Percentiles rank a stretch among this genome's conserved stretches.
Conservation (phyloP, 2,797 vertebrate genomes). For the Tenualosa thibaudeaui region DNA sequence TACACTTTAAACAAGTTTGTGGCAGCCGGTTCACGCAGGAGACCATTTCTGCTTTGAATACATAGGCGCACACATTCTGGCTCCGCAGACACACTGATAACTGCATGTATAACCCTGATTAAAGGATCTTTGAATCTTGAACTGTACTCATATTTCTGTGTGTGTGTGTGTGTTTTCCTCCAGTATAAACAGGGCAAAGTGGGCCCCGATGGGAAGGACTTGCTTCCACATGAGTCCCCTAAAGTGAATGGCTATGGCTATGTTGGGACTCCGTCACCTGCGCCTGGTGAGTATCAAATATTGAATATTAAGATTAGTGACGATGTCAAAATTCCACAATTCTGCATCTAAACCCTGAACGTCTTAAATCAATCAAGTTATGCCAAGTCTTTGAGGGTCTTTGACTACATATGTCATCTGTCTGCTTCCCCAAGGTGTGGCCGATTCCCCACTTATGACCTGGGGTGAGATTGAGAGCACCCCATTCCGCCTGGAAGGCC, state of each 20-base stretch:
- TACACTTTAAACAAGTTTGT: too few species aligned
- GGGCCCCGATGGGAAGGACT: conserved; percentile 94
- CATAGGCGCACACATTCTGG: too few species aligned
- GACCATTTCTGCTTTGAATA: too few species aligned
- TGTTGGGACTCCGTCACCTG: conserved; percentile 88
- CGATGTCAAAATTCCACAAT: too few species aligned
- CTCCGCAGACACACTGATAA: too few species aligned
- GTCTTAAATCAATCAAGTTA: too few species aligned
- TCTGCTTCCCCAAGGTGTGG: conserved; percentile 74
- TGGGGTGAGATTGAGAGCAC: conserved; percentile 98
- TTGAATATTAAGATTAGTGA: too few species aligned
- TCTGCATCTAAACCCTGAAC: too few species aligned
- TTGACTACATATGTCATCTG: background rate
- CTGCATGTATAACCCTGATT: too few species aligned
- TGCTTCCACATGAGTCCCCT: conserved; percentile 93
- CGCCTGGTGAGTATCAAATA: conserved; percentile 80
- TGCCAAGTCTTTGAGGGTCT: background rate
- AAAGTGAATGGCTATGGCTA: conserved; percentile 92
- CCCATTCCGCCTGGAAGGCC: conserved; percentile 89
- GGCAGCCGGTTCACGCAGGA: too few species aligned
- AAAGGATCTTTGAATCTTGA: too few species aligned
- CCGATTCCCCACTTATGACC: conserved; percentile 94
- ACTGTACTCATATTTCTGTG: conserved; percentile 15
- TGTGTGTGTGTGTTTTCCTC: conserved; percentile 36
- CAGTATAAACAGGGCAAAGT: conserved; percentile 99